Evolutionary conservation across 1,140 invertebrate genomes (phyloP).

Genomic region (Battus philenor): DNA sequence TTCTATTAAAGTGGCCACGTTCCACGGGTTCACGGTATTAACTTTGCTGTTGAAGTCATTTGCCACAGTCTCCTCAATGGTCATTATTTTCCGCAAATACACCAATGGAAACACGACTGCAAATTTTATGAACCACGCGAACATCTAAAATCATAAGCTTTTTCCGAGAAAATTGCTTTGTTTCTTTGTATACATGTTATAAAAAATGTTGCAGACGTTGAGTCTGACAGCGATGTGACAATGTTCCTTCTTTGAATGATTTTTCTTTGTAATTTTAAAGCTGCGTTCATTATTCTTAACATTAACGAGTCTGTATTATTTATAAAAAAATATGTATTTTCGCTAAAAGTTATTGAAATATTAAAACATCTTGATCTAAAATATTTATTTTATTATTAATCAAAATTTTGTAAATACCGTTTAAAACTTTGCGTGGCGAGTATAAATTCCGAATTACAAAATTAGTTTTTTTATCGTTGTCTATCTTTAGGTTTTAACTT

Average conservation of each 20-base stretch:
- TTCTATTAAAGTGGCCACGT: slow-evolving; percentile 30
- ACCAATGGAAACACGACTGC: slow-evolving; percentile 18
- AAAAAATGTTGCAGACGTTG: neutral
- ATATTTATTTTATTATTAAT: neutral
- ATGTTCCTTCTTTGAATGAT: slow-evolving; percentile 4
- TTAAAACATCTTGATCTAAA: slow-evolving; percentile 14
- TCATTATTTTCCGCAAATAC: slow-evolving; percentile 24
- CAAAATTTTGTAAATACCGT: neutral
- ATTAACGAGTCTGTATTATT: neutral
- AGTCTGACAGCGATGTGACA: neutral
- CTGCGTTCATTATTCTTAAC: too few species aligned
- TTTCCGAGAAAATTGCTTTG: too few species aligned
- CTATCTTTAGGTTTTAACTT: too few species aligned
- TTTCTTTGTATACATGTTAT: slow-evolving; percentile 1
- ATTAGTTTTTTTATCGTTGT: too few species aligned
- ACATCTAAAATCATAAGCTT: too few species aligned
- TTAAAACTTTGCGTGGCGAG: too few species aligned
- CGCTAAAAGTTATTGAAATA: slow-evolving; percentile 2
- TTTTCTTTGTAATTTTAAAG: too few species aligned
- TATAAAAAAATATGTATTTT: slow-evolving; percentile 1
- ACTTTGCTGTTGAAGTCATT: slow-evolving; percentile 8
- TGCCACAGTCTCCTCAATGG: neutral
- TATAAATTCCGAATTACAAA: too few species aligned
- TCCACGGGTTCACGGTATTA: slow-evolving; percentile 24
- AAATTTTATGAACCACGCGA: slow-evolving; percentile 19